Percentiles rank a stretch among this genome's conserved stretches.
phyloP scores from a whole-genome alignment of 2,888 invertebrate genomes.

The Anthophora plumipes region DNA sequence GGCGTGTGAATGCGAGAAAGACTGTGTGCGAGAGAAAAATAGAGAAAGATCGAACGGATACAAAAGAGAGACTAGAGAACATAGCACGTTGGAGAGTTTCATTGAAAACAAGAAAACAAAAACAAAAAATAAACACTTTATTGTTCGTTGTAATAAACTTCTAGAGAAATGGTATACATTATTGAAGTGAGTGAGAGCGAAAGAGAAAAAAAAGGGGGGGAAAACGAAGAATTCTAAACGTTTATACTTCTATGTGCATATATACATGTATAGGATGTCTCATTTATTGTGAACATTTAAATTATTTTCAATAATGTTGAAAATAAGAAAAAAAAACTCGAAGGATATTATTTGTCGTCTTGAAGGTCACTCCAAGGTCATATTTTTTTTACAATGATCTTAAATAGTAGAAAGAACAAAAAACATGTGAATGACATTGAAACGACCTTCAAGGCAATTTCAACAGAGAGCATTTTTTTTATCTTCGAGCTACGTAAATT shows the following conservation, averaged over 20 bases:
- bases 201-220: too few species aligned
- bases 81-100: slow-evolving; percentile 67
- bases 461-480: too few species aligned
- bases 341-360: too few species aligned
- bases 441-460: too few species aligned
- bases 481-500: too few species aligned
- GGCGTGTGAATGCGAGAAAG: slow-evolving; percentile 4
- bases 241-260: slow-evolving; percentile 82
- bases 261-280: slow-evolving; percentile 54
- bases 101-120: slow-evolving; percentile 41
- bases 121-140: slow-evolving; percentile 66
- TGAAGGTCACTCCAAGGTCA: too few species aligned
- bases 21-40: not conserved
- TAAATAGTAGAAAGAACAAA: too few species aligned
- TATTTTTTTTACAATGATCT: too few species aligned
- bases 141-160: slow-evolving; percentile 80
- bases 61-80: slow-evolving; percentile 34
- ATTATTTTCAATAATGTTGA: not conserved
- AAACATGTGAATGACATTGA: too few species aligned
- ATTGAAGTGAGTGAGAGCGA: slow-evolving; percentile 33
- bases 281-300: not conserved
- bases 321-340: not conserved
- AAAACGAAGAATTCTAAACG: slow-evolving; percentile 77
- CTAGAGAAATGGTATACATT: slow-evolving; percentile 72
- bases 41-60: slow-evolving; percentile 38